A percentile compares a stretch with the other conserved stretches of the same genome.
These are phyloP conservation scores for Diachrysia chrysitis DNA, from an alignment of 2,888 invertebrate species.

Conservation along the genomic window DNA sequence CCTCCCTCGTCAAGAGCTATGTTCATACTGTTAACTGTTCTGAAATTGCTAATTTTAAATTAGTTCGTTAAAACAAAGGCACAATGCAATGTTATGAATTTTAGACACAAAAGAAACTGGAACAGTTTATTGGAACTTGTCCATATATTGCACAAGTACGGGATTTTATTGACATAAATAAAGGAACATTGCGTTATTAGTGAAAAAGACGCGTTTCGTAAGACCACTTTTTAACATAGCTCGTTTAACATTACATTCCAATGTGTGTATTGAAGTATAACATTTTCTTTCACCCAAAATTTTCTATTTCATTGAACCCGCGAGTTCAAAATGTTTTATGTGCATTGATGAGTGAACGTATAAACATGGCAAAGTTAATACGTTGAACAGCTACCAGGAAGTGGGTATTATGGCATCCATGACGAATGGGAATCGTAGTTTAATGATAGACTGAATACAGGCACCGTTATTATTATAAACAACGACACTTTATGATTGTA, in stretches of 20 bases:
- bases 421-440: conserved; percentile 45
- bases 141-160: conserved; percentile 41
- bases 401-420: conserved; percentile 30
- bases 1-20: conserved; percentile 22
- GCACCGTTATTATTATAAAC: conserved; percentile 27
- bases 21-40: conserved; percentile 34
- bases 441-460: conserved; percentile 40
- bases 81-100: conserved; percentile 21
- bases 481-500: conserved; percentile 8
- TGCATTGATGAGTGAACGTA: conserved; percentile 32
- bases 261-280: conserved; percentile 13
- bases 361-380: conserved; percentile 32
- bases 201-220: not conserved
- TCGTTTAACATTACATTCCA: not conserved
- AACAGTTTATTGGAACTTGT: conserved; percentile 42
- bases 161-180: conserved; percentile 31
- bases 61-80: conserved; percentile 49
- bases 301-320: conserved; percentile 19
- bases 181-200: conserved; percentile 14
- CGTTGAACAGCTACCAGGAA: conserved; percentile 41
- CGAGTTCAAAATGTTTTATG: conserved; percentile 26
- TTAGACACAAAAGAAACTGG: conserved; percentile 42
- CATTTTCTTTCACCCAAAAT: conserved; percentile 13
- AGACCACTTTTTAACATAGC: conserved; percentile 5
- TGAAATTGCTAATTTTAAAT: conserved; percentile 37